phyloP scores from a whole-genome alignment of 2,113 vertebrate genomes.

The western clawed frog (Xenopus tropicalis) region UCB_Xtro_10.0 CM004447.2:22437001-22437500 shows the following conservation, averaged over 20 bases:
- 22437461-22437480: conserved; percentile 39
- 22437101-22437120: not conserved
- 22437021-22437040: not conserved
- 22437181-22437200: not conserved
- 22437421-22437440: conserved; percentile 40
- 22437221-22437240: not conserved
- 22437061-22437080: not conserved
- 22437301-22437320: not conserved
- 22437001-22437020: not conserved
- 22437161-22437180: not conserved
- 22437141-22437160: not conserved
- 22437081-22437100: not conserved
- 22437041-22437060: not conserved
- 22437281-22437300: too few species aligned
- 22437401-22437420: conserved; percentile 6
- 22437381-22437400: conserved; percentile 15
- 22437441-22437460: conserved; percentile 35
- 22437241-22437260: not conserved
- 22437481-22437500: conserved; percentile 25
- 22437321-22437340: not conserved
- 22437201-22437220: not conserved
- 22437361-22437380: conserved; percentile 12
- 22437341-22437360: not conserved
- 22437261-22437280: not conserved
- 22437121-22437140: not conserved